A percentile compares a stretch with the other conserved stretches of the same genome.
phyloP scores from a whole-genome alignment of 2,113 vertebrate species.

The Puffinus mauretanicus region DNA sequence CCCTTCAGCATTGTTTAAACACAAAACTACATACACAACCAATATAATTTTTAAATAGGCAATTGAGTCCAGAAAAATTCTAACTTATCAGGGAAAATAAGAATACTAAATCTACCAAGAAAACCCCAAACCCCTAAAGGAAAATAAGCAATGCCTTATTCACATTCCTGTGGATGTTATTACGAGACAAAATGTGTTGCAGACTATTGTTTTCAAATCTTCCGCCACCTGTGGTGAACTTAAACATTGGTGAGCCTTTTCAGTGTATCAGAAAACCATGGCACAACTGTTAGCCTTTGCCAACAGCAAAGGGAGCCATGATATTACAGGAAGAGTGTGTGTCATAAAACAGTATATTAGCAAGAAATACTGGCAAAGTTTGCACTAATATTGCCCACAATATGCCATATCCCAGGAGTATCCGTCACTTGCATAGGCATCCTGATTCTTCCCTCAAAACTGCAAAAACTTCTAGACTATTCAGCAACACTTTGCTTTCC shows the following conservation, averaged over 20 bases:
- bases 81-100: background rate
- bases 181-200: background rate
- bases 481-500: background rate
- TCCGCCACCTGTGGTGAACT: rapidly evolving
- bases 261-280: background rate
- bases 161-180: background rate
- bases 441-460: background rate
- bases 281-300: background rate
- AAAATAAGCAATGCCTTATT: background rate
- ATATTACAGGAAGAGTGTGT: background rate
- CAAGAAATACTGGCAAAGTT: background rate
- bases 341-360: background rate
- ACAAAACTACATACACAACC: background rate
- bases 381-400: background rate
- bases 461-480: background rate
- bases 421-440: background rate
- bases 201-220: background rate
- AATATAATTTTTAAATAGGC: background rate
- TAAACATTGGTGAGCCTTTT: background rate
- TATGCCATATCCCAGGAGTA: background rate
- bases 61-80: background rate
- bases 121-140: background rate
- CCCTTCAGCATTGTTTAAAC: background rate
- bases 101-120: background rate
- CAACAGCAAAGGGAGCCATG: background rate